A percentile compares a stretch with the other conserved stretches of the same genome.
Evolutionary conservation across 2,797 vertebrate genomes (phyloP).

Genomic region (Acropternis orthonyx): DNA sequence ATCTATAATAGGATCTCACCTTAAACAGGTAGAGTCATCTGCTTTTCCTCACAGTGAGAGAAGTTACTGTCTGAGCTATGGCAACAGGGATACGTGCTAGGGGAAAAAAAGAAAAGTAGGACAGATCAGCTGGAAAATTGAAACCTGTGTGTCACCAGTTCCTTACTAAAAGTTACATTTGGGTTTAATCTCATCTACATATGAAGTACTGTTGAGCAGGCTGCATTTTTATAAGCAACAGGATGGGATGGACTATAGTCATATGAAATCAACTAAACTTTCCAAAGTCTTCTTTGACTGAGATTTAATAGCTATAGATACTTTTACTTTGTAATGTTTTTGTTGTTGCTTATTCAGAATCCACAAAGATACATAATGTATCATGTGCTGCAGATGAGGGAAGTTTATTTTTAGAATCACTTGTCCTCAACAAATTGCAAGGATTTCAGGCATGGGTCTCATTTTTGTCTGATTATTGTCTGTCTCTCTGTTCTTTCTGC

Average conservation of each 20-base stretch:
- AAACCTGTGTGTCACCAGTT: background rate
- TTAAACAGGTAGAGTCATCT: background rate
- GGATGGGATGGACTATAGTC: background rate
- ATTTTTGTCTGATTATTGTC: background rate
- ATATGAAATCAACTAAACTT: background rate
- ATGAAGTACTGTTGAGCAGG: background rate
- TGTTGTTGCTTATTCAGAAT: background rate
- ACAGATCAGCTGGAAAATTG: background rate
- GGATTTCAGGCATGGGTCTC: background rate
- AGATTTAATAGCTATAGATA: background rate
- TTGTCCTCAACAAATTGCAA: background rate
- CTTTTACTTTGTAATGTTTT: background rate
- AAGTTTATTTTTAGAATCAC: background rate
- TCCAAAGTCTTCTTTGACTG: background rate
- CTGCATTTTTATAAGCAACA: background rate
- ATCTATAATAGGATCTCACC: background rate
- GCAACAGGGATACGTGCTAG: background rate
- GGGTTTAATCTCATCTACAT: background rate
- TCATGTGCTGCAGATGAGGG: background rate
- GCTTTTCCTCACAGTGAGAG: background rate
- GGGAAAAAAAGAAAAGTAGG: background rate
- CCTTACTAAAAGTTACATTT: background rate
- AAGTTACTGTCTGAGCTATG: background rate
- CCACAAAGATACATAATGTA: background rate
- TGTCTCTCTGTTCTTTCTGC: background rate